Evolutionary conservation across 2,113 vertebrate genomes (phyloP).

Genomic region (Daubentonia madagascariensis): DNA sequence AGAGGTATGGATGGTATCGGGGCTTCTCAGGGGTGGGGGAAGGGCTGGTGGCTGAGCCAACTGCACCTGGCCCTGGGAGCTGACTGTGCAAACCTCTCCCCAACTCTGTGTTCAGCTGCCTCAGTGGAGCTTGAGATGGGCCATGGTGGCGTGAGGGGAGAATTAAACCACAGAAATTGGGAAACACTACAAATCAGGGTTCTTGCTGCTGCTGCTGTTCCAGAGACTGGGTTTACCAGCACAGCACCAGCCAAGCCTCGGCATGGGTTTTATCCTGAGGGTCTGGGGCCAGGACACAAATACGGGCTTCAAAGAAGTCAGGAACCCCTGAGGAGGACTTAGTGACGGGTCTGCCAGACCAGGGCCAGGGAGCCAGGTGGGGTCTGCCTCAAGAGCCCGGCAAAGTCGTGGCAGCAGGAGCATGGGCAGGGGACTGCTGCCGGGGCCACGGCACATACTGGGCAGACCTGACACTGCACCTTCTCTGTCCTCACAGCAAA

Average conservation of each 20-base stretch:
- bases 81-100: neutral
- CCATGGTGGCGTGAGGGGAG: neutral
- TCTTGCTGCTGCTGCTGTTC: accelerated
- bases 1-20: accelerated
- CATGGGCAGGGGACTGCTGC: too few species aligned
- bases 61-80: neutral
- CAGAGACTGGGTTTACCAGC: neutral
- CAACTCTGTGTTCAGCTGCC: neutral
- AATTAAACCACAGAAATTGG: neutral
- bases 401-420: neutral
- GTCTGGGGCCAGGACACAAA: neutral
- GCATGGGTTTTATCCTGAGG: neutral
- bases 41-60: neutral
- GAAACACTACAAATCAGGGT: accelerated
- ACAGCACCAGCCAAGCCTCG: neutral
- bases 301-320: neutral
- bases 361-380: too few species aligned
- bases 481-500: too few species aligned
- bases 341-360: neutral
- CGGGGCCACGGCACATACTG: accelerated
- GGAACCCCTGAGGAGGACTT: neutral
- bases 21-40: neutral
- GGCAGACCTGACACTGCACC: neutral
- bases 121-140: neutral
- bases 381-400: neutral